Evolutionary conservation across 2,888 invertebrate genomes (phyloP).

Genomic region (Caprella mutica): DNA sequence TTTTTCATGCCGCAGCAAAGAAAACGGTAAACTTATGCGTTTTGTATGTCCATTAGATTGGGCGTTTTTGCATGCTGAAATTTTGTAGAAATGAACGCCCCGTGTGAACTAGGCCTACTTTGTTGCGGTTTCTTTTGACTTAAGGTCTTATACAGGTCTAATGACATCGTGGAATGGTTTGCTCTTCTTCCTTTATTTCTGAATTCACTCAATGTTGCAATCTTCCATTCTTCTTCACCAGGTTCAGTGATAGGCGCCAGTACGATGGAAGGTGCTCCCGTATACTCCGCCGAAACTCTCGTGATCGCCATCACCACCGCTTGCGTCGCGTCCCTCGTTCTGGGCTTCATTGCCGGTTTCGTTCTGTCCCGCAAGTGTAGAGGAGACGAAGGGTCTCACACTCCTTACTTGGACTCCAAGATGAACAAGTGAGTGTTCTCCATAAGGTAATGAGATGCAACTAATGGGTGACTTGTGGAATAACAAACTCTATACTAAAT

Average conservation of each 20-base stretch:
- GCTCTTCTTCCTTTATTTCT: too few species aligned
- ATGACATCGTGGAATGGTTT: neutral
- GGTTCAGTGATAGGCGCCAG: conserved; percentile 31
- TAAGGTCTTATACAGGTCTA: neutral
- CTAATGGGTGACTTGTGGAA: too few species aligned
- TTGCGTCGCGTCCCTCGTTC: conserved; percentile 64
- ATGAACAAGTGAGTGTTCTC: conserved; percentile 30
- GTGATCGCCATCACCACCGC: conserved; percentile 68
- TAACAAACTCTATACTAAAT: too few species aligned
- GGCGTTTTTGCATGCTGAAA: neutral
- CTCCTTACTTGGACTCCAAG: conserved; percentile 33
- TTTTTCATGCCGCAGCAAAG: too few species aligned
- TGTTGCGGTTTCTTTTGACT: neutral
- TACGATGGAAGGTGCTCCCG: conserved; percentile 40
- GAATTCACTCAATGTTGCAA: neutral
- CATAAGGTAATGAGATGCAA: neutral
- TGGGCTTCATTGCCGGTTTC: conserved; percentile 74
- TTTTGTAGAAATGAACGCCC: neutral
- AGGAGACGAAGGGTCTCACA: conserved; percentile 54
- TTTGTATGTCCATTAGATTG: neutral
- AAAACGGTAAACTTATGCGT: too few species aligned
- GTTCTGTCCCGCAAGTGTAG: conserved; percentile 66
- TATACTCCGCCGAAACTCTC: conserved; percentile 67
- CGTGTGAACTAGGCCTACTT: neutral
- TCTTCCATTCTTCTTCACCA: conserved; percentile 1